Evolutionary conservation across 2,797 vertebrate genomes (phyloP), one percentile per base, ranked within the genome.

Genomic region (Loris lydekkerianus): DNA sequence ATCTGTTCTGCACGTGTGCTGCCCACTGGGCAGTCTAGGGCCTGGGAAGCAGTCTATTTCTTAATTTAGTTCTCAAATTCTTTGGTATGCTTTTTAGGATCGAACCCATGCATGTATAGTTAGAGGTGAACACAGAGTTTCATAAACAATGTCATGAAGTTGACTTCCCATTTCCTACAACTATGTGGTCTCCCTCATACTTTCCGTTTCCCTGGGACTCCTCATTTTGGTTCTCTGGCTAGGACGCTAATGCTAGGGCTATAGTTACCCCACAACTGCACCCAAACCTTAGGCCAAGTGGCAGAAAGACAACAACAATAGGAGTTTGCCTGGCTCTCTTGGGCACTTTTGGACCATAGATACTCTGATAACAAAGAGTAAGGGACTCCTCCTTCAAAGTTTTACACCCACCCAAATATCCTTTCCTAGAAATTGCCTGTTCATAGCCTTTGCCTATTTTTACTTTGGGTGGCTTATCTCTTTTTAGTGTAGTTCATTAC

Each of bases 401-500:
- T 81, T 31, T 61, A 86, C 61, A 7, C 25, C 21, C 53, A 40
- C 49, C 65, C 43, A 3, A 49, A 53, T 58, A 60, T 15, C 11
- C 60, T 86, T 84, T 82, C 34, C 70, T 67, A 23, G 14, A 37
- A 76, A 46, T 43, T 56, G 56, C 29, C 84, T 73, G 2, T 60
- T 86, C 31, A 34, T 46, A 34, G 37, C 6, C 21, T 37, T 69
- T 89, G 76, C 25, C 58, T 40, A 4, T 49, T 70, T 91, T 89
- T 21, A 25, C 67, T 23, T 31, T 60, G 29, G 37, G 46, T 77
- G n/a, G 4, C 31, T 67, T 60, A 10, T 75, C 10, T 56, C 63
- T 86, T 89, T 90, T 91, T 27, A 43, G 29, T 86, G n/a, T 76
- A 40, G n/a, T 93, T 88, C 34, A 40, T 60, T 34, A 73, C 81